phyloP scores from a whole-genome alignment of 1,140 invertebrate species.

The Pogonognathellus flavescens region DNA sequence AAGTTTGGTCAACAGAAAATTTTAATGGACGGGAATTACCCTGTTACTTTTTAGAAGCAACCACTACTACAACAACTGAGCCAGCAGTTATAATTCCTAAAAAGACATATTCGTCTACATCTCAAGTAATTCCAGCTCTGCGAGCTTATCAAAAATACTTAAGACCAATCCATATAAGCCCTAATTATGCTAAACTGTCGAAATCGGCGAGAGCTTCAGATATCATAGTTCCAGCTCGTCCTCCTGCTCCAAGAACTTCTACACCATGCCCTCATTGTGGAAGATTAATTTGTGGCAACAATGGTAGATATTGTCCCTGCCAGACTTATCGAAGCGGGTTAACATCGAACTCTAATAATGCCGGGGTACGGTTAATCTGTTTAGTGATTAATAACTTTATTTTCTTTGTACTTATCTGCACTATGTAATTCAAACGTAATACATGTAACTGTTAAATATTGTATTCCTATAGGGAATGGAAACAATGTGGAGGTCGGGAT shows the following conservation, averaged over 20 bases:
- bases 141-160: conserved; percentile 17
- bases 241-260: background rate
- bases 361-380: too few species aligned
- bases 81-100: background rate
- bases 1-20: too few species aligned
- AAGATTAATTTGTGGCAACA: background rate
- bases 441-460: too few species aligned
- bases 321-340: too few species aligned
- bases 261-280: background rate
- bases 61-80: background rate
- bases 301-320: background rate
- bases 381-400: too few species aligned
- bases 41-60: background rate
- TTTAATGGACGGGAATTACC: background rate
- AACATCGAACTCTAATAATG: too few species aligned
- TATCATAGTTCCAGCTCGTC: background rate
- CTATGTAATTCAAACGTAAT: too few species aligned
- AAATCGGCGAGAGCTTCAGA: background rate
- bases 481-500: background rate
- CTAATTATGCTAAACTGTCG: too few species aligned
- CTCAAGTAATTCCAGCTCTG: background rate
- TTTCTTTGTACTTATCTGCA: too few species aligned
- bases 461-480: background rate
- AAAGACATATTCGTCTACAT: background rate
- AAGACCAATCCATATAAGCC: background rate